Evolutionary conservation across 1,140 invertebrate species (phyloP).

Genomic region (Cardiocondyla obscurior): DNA sequence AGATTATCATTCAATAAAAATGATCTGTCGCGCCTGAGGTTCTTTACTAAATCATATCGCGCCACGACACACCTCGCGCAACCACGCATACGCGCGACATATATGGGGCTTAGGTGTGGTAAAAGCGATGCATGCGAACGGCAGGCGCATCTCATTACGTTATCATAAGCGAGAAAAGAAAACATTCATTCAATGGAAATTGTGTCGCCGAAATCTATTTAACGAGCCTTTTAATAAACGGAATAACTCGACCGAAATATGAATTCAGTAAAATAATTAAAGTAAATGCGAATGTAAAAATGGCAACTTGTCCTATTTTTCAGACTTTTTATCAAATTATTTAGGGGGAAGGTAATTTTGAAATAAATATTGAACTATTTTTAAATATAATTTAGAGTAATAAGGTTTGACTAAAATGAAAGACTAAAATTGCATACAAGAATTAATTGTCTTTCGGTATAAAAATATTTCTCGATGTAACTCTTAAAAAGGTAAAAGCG

Average conservation of each 20-base stretch:
- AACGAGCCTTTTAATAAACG: background rate
- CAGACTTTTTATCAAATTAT: background rate
- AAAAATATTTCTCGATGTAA: background rate
- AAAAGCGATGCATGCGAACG: background rate
- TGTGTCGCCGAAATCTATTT: background rate
- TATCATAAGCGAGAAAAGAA: background rate
- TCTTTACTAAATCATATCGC: slow-evolving; percentile 60
- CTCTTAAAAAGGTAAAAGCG: background rate
- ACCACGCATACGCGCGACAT: slow-evolving; percentile 36
- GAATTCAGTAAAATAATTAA: background rate
- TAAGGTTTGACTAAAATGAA: background rate
- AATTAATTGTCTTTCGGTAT: background rate
- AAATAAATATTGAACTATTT: background rate
- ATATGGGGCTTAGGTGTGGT: background rate
- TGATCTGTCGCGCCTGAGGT: slow-evolving; percentile 58
- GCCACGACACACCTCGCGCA: slow-evolving; percentile 52
- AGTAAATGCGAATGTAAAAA: background rate
- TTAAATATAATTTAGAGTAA: background rate
- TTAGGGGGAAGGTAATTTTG: background rate
- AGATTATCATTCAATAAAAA: slow-evolving; percentile 69
- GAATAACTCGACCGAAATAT: background rate
- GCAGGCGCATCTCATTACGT: background rate
- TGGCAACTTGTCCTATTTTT: background rate
- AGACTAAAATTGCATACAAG: background rate
- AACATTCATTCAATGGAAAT: slow-evolving; percentile 20